Evolutionary conservation across 2,797 vertebrate genomes (phyloP), one percentile per base, ranked within the genome.

Genomic region (Triplophysa bombifrons): DNA sequence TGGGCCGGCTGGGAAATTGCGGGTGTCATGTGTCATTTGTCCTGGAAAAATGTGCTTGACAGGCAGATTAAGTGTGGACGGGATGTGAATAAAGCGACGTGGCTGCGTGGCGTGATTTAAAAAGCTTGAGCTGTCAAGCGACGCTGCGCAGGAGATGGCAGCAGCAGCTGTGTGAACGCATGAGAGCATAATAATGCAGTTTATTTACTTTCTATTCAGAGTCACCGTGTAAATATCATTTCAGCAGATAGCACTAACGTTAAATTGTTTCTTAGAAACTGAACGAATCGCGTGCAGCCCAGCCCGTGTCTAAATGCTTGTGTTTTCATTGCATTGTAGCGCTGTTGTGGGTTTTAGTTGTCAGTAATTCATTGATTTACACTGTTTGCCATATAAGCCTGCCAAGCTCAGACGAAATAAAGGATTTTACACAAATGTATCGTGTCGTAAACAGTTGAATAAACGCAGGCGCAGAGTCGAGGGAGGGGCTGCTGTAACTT

Each of bases 1-100:
- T 72, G 86, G 85, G 85, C 86, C 88, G 85, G 79, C 87, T 85
- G 55, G 61, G 30, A 61, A 63, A 85, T 88, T 89, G 87, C 4
- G 68, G 46, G 3, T 17, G 69, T 12, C 51, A 2, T 9, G 48
- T 0, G n/a, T 10, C 53, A 63, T 83, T 64, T 25, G 2, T 0
- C 7, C 9, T 2, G 7, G 34, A 46, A 19, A 75, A 66, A 85
- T 20, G 2, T 2, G 0, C 78, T 13, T 2, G n/a, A 0, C 51
- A 74, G 51, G 27, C 6, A 38, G 44, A 11, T 12, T 20, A 67
- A 64, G 27, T n/a, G 38, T 46, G 22, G 50, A 1, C 7, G 19
- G 4, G 5, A 20, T 12, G 19, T 34, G 11, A 22, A 16, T 25
- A 11, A n/a, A n/a, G n/a, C 1, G 41, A 46, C 3, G 27, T 38